These are phyloP conservation scores for Argya squamiceps DNA, from an alignment of 2,797 vertebrate species.

Conservation along the genomic window DNA sequence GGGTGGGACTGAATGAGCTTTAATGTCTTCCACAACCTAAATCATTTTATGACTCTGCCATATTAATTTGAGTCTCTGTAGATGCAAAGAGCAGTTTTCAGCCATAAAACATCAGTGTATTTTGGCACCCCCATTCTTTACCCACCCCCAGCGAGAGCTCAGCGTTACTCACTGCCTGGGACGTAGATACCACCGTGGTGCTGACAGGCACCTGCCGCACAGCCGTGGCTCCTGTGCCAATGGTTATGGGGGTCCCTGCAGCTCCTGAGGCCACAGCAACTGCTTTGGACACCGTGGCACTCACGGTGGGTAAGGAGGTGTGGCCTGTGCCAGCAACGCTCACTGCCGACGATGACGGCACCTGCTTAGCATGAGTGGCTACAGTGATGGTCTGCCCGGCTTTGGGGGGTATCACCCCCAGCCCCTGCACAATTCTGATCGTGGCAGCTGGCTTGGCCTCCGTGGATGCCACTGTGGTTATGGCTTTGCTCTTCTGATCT, in stretches of 20 bases:
- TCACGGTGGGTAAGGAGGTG: constrained; percentile 83
- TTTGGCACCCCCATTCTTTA: background rate
- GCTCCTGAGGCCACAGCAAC: constrained; percentile 83
- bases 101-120: background rate
- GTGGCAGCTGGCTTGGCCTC: constrained; percentile 89
- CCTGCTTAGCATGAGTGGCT: constrained; percentile 82
- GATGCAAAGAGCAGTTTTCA: background rate
- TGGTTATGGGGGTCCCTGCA: constrained; percentile 81
- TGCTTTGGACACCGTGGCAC: constrained; percentile 83
- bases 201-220: constrained; percentile 90
- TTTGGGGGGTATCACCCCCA: constrained; percentile 93
- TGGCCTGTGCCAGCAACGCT: constrained; percentile 75
- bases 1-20: background rate
- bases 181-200: constrained; percentile 86
- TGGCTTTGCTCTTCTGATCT: constrained; percentile 88
- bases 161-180: constrained; percentile 86
- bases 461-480: constrained; percentile 80
- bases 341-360: constrained; percentile 68
- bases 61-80: background rate
- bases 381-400: constrained; percentile 89
- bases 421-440: constrained; percentile 93
- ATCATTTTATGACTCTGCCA: background rate
- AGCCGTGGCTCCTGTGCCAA: constrained; percentile 84
- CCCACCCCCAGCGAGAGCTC: background rate
- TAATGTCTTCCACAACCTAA: too few relatives aligned